phyloP scores from a whole-genome alignment of 2,888 invertebrate genomes.

The Agonopterix heracliana region DNA sequence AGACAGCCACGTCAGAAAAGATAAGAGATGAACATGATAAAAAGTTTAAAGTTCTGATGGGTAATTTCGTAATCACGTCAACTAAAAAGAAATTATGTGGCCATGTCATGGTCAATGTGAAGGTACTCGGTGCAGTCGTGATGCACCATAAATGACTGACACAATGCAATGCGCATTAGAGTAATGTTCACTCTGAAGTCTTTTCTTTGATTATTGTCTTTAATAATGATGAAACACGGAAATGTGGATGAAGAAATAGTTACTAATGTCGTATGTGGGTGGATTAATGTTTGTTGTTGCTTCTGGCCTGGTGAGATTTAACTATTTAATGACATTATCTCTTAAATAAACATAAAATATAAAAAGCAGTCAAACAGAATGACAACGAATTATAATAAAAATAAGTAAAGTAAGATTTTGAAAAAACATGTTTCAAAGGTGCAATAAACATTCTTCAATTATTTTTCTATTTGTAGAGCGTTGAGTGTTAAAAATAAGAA shows the following conservation, averaged over 20 bases:
- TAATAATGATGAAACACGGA: conserved; percentile 45
- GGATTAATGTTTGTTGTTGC: conserved; percentile 1
- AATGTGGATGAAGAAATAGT: conserved; percentile 33
- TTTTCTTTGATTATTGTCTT: conserved; percentile 51
- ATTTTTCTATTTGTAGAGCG: no score
- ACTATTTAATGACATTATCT: no score
- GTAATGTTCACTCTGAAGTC: conserved; percentile 49
- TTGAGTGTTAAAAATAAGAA: no score
- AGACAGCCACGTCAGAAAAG: background rate
- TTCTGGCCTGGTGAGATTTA: background rate
- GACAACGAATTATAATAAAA: no score
- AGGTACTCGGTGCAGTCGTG: conserved; percentile 45
- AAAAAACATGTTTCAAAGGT: no score
- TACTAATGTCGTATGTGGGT: conserved; percentile 8
- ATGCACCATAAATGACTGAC: conserved; percentile 49
- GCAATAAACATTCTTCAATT: no score
- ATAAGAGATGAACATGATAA: conserved; percentile 1
- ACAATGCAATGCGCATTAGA: conserved; percentile 55
- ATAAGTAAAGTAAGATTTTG: no score
- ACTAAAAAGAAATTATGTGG: conserved; percentile 44
- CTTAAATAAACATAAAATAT: no score
- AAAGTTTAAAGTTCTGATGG: conserved; percentile 9
- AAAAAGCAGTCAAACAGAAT: no score
- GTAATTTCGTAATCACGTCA: conserved; percentile 37
- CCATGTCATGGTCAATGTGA: conserved; percentile 64